These are phyloP conservation scores for Cisticola juncidis DNA, from an alignment of 2,113 vertebrate genomes.

Conservation along the genomic window DNA sequence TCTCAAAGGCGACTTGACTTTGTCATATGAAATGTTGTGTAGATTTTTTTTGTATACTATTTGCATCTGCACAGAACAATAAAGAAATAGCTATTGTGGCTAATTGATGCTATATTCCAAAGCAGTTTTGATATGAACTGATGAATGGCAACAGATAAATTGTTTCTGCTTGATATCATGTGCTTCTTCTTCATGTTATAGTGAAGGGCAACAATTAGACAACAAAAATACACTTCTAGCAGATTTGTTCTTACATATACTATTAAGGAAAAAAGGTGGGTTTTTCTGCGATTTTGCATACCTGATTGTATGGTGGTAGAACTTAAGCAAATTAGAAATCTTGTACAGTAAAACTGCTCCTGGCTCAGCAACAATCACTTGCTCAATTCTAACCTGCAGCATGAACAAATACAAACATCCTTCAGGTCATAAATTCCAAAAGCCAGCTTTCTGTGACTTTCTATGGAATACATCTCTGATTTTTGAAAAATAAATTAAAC, in stretches of 20 bases:
- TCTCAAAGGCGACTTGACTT: neutral
- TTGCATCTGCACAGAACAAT: neutral
- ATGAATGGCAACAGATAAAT: neutral
- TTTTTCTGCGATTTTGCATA: constrained; percentile 49
- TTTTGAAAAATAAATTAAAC: neutral
- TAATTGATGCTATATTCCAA: neutral
- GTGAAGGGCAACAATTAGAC: neutral
- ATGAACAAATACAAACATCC: neutral
- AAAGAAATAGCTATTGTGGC: neutral
- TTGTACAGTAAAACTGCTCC: constrained; percentile 96
- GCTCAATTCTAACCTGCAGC: constrained; percentile 93
- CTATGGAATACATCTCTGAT: neutral
- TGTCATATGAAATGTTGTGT: neutral
- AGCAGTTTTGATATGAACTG: neutral
- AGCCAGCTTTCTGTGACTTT: neutral
- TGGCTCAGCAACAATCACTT: constrained; percentile 95
- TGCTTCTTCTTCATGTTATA: neutral
- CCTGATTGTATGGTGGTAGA: constrained; percentile 98
- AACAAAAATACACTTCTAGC: neutral
- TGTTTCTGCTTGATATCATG: neutral
- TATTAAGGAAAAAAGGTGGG: neutral
- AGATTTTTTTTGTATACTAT: neutral
- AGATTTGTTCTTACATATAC: neutral
- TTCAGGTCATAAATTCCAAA: neutral
- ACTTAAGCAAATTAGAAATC: constrained; percentile 97